Conservation (phyloP, 2,797 vertebrate genomes). For the Hapalemur alaotrensis region DNA sequence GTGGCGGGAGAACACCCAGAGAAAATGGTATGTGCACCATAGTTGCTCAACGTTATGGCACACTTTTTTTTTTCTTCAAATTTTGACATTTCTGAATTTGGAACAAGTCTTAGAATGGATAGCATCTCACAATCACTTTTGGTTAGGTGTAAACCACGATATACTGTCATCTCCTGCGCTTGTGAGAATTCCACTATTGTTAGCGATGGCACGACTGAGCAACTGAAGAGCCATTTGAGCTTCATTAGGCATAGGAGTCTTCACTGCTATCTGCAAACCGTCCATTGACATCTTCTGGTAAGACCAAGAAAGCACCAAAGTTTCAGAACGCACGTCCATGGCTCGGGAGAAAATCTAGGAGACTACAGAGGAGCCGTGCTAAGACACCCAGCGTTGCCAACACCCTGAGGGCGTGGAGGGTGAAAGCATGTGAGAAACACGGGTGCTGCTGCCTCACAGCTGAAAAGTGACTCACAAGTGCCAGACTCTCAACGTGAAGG, state of each 20-base stretch:
- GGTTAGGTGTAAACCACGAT: background rate
- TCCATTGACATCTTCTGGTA: background rate
- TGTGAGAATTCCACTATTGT: rapidly evolving
- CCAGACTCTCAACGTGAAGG: rapidly evolving
- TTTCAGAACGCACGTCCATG: no score
- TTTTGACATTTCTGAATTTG: background rate
- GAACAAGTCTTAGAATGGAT: background rate
- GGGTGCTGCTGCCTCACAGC: background rate
- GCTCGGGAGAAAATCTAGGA: background rate
- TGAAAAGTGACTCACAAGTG: background rate
- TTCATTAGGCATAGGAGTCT: background rate
- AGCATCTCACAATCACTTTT: background rate
- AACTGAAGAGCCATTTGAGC: background rate
- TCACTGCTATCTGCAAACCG: background rate
- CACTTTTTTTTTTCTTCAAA: background rate
- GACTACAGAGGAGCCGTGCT: background rate
- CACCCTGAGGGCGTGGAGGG: no score
- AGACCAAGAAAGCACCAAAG: background rate
- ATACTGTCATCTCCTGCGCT: background rate
- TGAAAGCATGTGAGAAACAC: rapidly evolving
- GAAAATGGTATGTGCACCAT: rapidly evolving
- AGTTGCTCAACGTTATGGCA: background rate
- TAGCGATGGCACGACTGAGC: rapidly evolving
- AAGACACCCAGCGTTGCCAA: background rate
- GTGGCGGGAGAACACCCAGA: background rate